These are phyloP conservation scores for Tetragnatha montana DNA, from an alignment of 2,888 invertebrate genomes.

Conservation along the genomic window DNA sequence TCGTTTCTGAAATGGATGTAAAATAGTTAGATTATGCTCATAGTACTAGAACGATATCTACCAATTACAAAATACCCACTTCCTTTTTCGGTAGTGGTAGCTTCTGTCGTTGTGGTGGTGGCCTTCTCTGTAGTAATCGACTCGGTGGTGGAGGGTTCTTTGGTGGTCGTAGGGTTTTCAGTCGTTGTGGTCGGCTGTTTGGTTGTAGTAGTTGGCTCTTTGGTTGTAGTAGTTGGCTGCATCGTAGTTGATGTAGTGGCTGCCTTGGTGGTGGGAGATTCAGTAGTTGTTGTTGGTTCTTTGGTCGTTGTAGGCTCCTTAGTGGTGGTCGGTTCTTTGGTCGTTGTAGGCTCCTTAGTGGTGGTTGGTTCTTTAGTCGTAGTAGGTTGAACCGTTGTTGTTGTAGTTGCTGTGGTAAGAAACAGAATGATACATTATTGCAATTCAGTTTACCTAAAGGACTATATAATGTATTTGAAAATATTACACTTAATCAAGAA, in stretches of 20 bases:
- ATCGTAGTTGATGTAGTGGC: neutral
- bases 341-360: conserved; percentile 7
- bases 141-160: neutral
- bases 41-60: neutral
- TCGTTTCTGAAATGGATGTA: neutral
- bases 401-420: neutral
- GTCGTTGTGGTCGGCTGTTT: conserved; percentile 41
- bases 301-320: conserved; percentile 1
- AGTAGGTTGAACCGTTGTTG: conserved; percentile 29
- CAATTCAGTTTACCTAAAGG: too few relatives aligned
- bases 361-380: conserved; percentile 34
- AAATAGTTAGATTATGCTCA: conserved; percentile 52
- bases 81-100: conserved; percentile 2
- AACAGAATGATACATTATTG: neutral
- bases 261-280: conserved; percentile 2
- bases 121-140: conserved; percentile 8
- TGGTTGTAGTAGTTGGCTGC: neutral
- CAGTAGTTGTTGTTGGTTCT: conserved; percentile 12
- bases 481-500: too few relatives aligned
- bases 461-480: too few relatives aligned
- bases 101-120: conserved; percentile 30
- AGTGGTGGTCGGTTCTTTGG: conserved; percentile 27
- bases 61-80: conserved; percentile 49
- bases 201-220: neutral
- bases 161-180: conserved; percentile 30